phyloP scores from a whole-genome alignment of 2,888 invertebrate species.

The Ypsolopha scabrella region DNA sequence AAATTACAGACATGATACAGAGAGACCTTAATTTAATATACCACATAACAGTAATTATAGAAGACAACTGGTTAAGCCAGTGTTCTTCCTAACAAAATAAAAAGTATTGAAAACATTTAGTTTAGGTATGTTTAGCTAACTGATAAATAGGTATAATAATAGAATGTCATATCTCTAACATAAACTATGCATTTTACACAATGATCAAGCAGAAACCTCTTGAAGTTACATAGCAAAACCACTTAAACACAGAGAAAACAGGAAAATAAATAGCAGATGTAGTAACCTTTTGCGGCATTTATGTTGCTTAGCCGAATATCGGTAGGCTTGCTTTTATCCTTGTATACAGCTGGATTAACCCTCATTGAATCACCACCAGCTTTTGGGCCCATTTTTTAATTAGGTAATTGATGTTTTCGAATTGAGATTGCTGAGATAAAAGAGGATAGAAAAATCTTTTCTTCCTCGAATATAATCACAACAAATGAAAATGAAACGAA shows the following conservation, averaged over 20 bases:
- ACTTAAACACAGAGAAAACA: slow-evolving; percentile 3
- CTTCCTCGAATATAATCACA: not conserved
- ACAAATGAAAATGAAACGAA: not conserved
- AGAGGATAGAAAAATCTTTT: not conserved
- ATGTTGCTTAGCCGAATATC: slow-evolving; percentile 97
- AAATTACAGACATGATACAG: not conserved
- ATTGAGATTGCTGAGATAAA: not conserved
- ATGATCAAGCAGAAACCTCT: not conserved
- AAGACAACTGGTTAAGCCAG: not conserved
- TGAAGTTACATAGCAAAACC: slow-evolving; percentile 2
- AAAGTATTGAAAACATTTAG: not conserved
- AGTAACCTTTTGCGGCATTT: slow-evolving; percentile 94
- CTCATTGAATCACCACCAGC: slow-evolving; percentile 59
- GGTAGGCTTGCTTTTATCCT: slow-evolving; percentile 93
- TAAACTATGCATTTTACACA: not conserved
- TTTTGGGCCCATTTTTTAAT: slow-evolving; percentile 50
- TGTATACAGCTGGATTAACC: slow-evolving; percentile 75
- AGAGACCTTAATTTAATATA: slow-evolving; percentile 1
- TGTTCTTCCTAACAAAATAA: not conserved
- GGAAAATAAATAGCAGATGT: slow-evolving; percentile 23
- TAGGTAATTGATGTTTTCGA: not conserved
- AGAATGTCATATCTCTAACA: not conserved
- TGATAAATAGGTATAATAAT: not conserved
- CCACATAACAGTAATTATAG: not conserved
- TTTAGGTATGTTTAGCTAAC: not conserved